A percentile compares a stretch with the other conserved stretches of the same genome.
phyloP scores from a whole-genome alignment of 2,888 invertebrate species.

The Lasioglossum vierecki region DNA sequence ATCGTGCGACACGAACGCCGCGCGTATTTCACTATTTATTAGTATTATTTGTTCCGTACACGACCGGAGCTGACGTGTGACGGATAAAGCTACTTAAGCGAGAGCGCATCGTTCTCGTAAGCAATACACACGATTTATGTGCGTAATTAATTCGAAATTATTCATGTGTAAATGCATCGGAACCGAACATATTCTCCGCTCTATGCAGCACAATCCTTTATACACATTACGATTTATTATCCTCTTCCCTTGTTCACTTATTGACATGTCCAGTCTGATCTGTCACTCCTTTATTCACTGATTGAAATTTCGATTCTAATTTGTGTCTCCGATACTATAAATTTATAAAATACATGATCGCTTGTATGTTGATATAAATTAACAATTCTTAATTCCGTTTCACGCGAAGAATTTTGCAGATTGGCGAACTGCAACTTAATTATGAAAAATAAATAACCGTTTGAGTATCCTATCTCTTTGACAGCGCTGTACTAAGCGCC shows the following conservation, averaged over 20 bases:
- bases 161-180: neutral
- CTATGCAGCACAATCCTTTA: neutral
- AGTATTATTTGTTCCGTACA: neutral
- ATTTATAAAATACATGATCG: neutral
- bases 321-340: neutral
- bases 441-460: no score
- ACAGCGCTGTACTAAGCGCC: no score
- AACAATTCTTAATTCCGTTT: neutral
- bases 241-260: no score
- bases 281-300: neutral
- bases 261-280: neutral
- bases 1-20: neutral
- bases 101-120: neutral
- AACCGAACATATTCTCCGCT: neutral
- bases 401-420: no score
- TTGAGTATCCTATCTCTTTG: no score
- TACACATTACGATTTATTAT: neutral
- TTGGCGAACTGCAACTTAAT: no score
- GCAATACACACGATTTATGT: neutral
- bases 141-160: neutral
- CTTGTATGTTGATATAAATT: neutral
- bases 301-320: neutral
- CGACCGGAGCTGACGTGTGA: neutral
- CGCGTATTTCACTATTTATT: slow-evolving; percentile 1
- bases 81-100: neutral